Base-by-base conservation (phyloP, 2,888 invertebrate species). In the Ephialtes manifestator region DNA sequence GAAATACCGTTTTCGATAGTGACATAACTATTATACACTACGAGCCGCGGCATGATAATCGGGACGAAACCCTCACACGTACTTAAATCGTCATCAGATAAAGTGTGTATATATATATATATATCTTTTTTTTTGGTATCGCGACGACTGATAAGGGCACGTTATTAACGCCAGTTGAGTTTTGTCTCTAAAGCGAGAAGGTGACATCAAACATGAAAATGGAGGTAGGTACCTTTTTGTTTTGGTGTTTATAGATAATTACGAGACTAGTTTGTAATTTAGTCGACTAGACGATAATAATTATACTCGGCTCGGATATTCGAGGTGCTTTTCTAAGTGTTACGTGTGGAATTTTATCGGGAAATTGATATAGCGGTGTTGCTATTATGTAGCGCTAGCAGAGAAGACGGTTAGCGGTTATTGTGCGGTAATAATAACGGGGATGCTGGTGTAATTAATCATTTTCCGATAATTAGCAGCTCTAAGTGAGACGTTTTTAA, bases 201-300 rank as follows among this genome's bases (percentile, higher is more conserved):
- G 75, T 68, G 81, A 80, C 70, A 79, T 84, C 88, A 88, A 90
- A 89, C 81, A 90, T 90, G 90, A 92, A 90, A 88, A 92, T 92
- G 92, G 92, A 92, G 92, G 92, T 92, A 81, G 89, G 92, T 84
- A 60, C 24, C 20, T 28, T 8, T 53, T 20, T 46, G 67, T 43
- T 43, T 1, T 67, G 4, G 13, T 15, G 11, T n/a, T 15, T 63
- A 28, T 24, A 20, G 20, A n/a, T 15, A 13, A 11, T 24, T 28
- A 24, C 13, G 28, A 3, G n/a, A 24, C 18, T 48, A 48, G 15
- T 15, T 35, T 63, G 7, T 51, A 28, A 55, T 55, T 55, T 48
- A 55, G 10, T 11, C 1, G 7, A 18, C 20, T 20, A 11, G 28
- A 28, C 4, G 13, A 28, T 24, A 28, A 58, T 28, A 58, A 28